phyloP scores from a whole-genome alignment of 1,140 invertebrate species.

The Zaprionus africanus region DNA sequence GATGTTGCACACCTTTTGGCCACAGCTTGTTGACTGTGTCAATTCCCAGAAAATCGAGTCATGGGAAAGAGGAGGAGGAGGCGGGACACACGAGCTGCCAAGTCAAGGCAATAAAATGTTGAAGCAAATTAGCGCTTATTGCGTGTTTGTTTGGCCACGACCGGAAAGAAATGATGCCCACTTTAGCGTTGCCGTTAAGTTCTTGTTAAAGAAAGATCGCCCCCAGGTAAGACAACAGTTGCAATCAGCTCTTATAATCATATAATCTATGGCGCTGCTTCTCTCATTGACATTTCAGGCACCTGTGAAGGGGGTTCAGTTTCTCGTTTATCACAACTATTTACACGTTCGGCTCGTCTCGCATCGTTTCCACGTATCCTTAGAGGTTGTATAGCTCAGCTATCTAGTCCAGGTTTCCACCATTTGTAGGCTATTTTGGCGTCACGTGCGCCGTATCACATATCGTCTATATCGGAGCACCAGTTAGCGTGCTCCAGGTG shows the following conservation, averaged over 20 bases:
- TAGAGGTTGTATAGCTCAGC: slow-evolving; percentile 71
- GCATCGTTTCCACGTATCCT: slow-evolving; percentile 40
- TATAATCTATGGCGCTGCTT: slow-evolving; percentile 58
- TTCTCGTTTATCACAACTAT: slow-evolving; percentile 70
- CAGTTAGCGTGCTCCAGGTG: slow-evolving; percentile 51
- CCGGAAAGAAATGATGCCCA: slow-evolving; percentile 39
- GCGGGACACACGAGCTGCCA: background rate
- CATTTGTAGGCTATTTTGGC: slow-evolving; percentile 69
- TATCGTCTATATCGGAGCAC: slow-evolving; percentile 60
- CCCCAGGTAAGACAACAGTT: slow-evolving; percentile 19
- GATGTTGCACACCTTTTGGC: slow-evolving; percentile 69
- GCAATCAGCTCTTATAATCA: slow-evolving; percentile 33
- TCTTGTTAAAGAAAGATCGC: slow-evolving; percentile 55
- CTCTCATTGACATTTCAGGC: slow-evolving; percentile 69
- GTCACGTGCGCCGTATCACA: slow-evolving; percentile 75
- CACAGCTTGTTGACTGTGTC: slow-evolving; percentile 66
- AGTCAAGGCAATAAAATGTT: slow-evolving; percentile 68
- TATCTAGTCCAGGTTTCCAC: slow-evolving; percentile 50
- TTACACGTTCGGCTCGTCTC: slow-evolving; percentile 49
- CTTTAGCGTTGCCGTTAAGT: slow-evolving; percentile 60
- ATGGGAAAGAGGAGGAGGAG: background rate
- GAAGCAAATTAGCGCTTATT: slow-evolving; percentile 78
- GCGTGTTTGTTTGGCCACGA: slow-evolving; percentile 73
- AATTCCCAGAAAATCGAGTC: slow-evolving; percentile 66
- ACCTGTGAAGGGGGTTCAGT: slow-evolving; percentile 33